Evolutionary conservation across 2,888 invertebrate genomes (phyloP), one percentile per base, ranked within the genome.

Genomic region (Baccha elongata): DNA sequence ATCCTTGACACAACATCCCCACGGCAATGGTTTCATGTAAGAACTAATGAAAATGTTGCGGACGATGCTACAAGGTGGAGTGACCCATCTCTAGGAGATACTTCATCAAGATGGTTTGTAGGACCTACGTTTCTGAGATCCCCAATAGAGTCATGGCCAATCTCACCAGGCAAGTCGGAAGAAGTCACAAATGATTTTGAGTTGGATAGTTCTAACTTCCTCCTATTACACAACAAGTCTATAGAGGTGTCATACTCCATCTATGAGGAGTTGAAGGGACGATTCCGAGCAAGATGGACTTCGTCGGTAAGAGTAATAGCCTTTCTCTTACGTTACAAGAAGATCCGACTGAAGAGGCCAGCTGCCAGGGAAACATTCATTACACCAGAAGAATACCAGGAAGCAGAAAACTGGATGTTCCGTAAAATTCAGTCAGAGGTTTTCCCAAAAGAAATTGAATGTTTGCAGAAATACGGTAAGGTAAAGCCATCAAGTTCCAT

Each of bases 21-120:
- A 15, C 55, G 65, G n/a, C 37, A 64, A 37, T 73, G 73, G 65
- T 55, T 48, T 50, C 65, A 73, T 40, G 26, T 73, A 19, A 10
- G 52, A 15, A 32, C 72, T 11, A 37, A 26, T 26, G 46, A 55
- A 13, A 55, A 73, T 19, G 64, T 58, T 6, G 48, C 73, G 17
- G 64, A 73, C 29, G 65, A 73, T 11, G 73, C 37, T 5, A 65
- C 65, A 19, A 55, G 37, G 17, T 73, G 65, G 65, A 17, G 5
- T 23, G 53, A 72, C 7, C 15, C 21, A 10, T 23, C 55, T 2
- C 40, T 73, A 29, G 73, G 55, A 29, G 46, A 65, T 40, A 23
- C 15, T 6, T 17, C 26, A 10, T 13, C 37, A 5, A 65, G 65
- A 35, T n/a, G n/a, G n/a, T n/a, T n/a, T 73, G 26, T n/a, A 6